phyloP scores from a whole-genome alignment of 2,113 vertebrate genomes.

The Poecile atricapillus region DNA sequence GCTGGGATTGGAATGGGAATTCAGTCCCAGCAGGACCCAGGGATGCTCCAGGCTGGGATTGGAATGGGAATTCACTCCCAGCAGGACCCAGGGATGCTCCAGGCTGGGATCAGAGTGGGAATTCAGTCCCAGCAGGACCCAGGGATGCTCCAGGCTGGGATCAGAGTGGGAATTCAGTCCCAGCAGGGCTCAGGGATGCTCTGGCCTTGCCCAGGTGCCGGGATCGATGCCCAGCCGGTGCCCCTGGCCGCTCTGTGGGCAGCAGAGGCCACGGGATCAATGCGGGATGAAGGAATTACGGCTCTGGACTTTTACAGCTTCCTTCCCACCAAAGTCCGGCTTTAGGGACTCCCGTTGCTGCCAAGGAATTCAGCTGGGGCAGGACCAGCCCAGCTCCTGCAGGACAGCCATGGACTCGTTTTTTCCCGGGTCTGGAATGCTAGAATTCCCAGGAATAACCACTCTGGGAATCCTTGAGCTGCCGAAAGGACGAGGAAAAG shows the following conservation, averaged over 20 bases:
- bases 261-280: conserved; percentile 50
- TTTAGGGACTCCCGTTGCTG: neutral
- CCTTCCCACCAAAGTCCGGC: neutral
- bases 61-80: neutral
- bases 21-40: fast-evolving
- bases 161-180: neutral
- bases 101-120: fast-evolving
- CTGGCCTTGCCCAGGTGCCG: fast-evolving
- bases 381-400: neutral
- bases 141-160: fast-evolving
- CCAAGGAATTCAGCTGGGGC: conserved; percentile 3
- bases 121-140: fast-evolving
- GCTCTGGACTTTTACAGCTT: neutral
- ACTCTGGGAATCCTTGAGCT: fast-evolving
- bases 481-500: fast-evolving
- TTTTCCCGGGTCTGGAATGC: fast-evolving
- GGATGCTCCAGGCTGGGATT: neutral
- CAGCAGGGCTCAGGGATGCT: too few species aligned
- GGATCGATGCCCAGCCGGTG: neutral
- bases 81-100: neutral
- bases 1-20: neutral
- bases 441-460: neutral
- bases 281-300: neutral
- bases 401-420: fast-evolving
- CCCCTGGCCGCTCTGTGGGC: neutral